Conservation (phyloP, 2,888 invertebrate species). For the Cryptophagus acutangulus region DNA sequence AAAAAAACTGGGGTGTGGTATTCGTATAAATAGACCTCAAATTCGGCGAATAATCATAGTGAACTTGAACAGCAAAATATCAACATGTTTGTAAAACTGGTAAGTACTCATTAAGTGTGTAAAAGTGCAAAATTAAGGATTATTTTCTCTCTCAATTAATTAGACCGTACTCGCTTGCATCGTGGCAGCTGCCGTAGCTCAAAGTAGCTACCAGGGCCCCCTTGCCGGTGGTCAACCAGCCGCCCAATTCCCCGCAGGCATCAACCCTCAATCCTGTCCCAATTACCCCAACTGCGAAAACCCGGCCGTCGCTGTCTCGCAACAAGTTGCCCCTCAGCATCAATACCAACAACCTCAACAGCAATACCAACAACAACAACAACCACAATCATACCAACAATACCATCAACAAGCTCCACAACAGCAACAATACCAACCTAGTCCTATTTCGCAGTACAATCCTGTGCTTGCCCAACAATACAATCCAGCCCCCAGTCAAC, state of each 20-base stretch:
- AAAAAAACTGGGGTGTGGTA: constrained; percentile 44
- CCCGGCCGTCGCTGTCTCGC: constrained; percentile 33
- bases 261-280: constrained; percentile 38
- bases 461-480: constrained; percentile 32
- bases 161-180: constrained; percentile 37
- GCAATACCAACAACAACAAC: constrained; percentile 16
- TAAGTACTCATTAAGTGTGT: constrained; percentile 32
- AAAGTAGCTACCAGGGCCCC: constrained; percentile 35
- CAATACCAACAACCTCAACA: constrained; percentile 22
- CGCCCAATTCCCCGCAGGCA: constrained; percentile 37
- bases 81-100: constrained; percentile 49
- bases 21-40: constrained; percentile 40
- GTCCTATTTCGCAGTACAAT: constrained; percentile 29
- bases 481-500: constrained; percentile 23
- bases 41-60: constrained; percentile 40
- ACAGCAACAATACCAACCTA: constrained; percentile 16
- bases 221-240: constrained; percentile 38
- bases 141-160: constrained; percentile 1
- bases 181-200: constrained; percentile 28
- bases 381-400: constrained; percentile 17
- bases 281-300: constrained; percentile 39
- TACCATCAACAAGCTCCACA: constrained; percentile 17
- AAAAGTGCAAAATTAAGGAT: constrained; percentile 3
- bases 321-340: constrained; percentile 24
- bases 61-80: constrained; percentile 33